Evolutionary conservation across 1,140 invertebrate genomes (phyloP).

Genomic region (Aphelenchoides fujianensis): DNA sequence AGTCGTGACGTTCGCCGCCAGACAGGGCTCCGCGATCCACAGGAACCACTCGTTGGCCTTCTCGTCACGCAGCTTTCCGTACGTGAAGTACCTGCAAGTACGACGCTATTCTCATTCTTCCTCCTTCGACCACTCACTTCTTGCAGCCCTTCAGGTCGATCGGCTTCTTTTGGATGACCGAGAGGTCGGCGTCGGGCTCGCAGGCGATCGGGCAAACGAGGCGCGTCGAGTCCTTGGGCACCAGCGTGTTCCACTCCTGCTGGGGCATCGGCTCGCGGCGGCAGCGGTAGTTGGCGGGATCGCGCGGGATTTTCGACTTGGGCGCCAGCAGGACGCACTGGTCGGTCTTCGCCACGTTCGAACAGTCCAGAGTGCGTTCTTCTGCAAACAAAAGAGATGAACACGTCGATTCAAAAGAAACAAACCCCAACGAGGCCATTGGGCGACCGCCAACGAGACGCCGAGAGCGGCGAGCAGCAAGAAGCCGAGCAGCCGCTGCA

Average conservation of each 20-base stretch:
- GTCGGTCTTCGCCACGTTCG: background rate
- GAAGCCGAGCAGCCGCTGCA: too few relatives aligned
- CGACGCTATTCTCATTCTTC: too few relatives aligned
- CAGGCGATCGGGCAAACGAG: conserved; percentile 53
- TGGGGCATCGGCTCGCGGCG: conserved; percentile 48
- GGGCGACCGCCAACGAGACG: conserved; percentile 14
- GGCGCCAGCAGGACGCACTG: conserved; percentile 29
- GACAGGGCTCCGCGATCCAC: conserved; percentile 50
- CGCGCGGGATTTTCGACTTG: conserved; percentile 22
- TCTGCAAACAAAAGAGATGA: conserved; percentile 22
- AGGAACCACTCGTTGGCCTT: conserved; percentile 48
- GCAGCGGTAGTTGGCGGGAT: conserved; percentile 31
- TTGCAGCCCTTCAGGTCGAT: conserved; percentile 38
- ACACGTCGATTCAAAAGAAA: conserved; percentile 4
- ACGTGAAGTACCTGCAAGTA: too few relatives aligned
- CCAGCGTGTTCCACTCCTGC: conserved; percentile 43
- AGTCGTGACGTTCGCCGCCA: conserved; percentile 18
- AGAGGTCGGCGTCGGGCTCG: conserved; percentile 48
- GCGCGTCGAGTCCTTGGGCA: conserved; percentile 39
- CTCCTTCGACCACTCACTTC: too few relatives aligned
- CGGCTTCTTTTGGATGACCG: conserved; percentile 45
- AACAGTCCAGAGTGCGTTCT: conserved; percentile 35
- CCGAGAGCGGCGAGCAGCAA: background rate
- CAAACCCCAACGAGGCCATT: conserved; percentile 39
- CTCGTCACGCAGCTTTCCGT: conserved; percentile 40